These are phyloP conservation scores for Naja naja DNA, from an alignment of 2,113 vertebrate species.

Conservation along the genomic window DNA sequence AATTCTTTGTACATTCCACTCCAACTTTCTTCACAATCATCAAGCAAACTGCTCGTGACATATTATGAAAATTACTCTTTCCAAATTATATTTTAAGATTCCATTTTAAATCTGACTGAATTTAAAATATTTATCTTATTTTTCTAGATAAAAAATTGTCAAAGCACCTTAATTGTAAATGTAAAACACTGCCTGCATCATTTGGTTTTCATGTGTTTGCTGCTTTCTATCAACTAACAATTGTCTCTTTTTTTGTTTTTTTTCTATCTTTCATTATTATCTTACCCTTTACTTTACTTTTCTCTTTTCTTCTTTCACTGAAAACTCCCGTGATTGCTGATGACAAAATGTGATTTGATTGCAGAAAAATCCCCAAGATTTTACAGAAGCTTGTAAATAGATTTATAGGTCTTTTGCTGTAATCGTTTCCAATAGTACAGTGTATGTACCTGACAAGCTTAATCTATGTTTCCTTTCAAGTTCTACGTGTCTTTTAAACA, in stretches of 20 bases:
- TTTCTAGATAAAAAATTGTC: neutral
- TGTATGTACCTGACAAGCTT: neutral
- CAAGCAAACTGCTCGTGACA: neutral
- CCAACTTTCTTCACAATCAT: neutral
- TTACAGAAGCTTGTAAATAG: neutral
- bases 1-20: neutral
- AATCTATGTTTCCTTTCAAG: neutral
- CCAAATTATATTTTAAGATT: neutral
- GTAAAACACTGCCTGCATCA: neutral
- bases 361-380: neutral
- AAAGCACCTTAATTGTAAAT: neutral
- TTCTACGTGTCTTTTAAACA: neutral
- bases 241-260: neutral
- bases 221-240: neutral
- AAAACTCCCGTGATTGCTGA: neutral
- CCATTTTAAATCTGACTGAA: neutral
- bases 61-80: neutral
- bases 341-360: neutral
- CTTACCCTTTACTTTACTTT: neutral
- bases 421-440: neutral
- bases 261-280: neutral
- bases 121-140: neutral
- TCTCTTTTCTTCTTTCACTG: neutral
- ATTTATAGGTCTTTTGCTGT: neutral
- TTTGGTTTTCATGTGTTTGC: neutral